Evolutionary conservation across 2,888 invertebrate species (phyloP).

Genomic region (Apocheima hispidaria): DNA sequence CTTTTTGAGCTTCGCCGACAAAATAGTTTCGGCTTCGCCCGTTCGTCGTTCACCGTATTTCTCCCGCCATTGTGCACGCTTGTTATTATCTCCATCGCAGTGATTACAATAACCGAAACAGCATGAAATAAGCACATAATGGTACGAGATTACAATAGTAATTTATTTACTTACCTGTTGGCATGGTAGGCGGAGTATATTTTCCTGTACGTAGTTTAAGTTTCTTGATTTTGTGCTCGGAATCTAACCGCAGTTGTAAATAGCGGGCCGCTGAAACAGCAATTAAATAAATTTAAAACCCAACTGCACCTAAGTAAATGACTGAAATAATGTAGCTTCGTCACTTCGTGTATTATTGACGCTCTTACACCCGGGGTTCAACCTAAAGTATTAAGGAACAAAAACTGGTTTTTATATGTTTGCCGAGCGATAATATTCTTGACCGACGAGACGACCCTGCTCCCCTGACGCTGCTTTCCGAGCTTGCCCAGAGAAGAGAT

Average conservation of each 20-base stretch:
- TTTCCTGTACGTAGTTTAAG: slow-evolving; percentile 10
- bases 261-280: slow-evolving; percentile 23
- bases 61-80: slow-evolving; percentile 60
- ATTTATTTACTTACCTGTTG: slow-evolving; percentile 44
- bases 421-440: too few relatives aligned
- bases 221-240: slow-evolving; percentile 20
- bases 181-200: slow-evolving; percentile 24
- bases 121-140: slow-evolving; percentile 49
- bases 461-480: too few relatives aligned
- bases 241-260: slow-evolving; percentile 14
- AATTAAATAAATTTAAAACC: neutral
- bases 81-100: slow-evolving; percentile 43
- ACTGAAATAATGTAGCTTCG: too few relatives aligned
- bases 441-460: too few relatives aligned
- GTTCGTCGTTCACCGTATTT: slow-evolving; percentile 63
- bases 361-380: too few relatives aligned
- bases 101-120: slow-evolving; percentile 59
- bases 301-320: too few relatives aligned
- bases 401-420: too few relatives aligned
- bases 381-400: too few relatives aligned
- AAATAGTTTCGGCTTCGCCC: slow-evolving; percentile 56
- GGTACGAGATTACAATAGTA: slow-evolving; percentile 41
- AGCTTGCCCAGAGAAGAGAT: too few relatives aligned
- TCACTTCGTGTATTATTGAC: too few relatives aligned
- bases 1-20: slow-evolving; percentile 78